phyloP scores from a whole-genome alignment of 2,113 vertebrate species.

The Mastomys coucha region DNA sequence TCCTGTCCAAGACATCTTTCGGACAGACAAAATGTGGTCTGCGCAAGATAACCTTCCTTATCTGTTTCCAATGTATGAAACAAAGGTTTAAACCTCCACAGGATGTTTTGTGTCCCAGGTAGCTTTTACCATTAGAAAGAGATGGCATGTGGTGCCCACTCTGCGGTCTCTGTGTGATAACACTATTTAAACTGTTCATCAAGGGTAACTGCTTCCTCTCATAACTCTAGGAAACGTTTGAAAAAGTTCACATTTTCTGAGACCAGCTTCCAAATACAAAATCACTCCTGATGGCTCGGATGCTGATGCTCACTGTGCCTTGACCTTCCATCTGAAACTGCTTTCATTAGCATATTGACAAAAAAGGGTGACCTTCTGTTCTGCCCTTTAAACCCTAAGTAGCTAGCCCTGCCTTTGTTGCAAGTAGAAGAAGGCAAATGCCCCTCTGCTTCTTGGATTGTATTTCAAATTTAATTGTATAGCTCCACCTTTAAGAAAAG shows the following conservation, averaged over 20 bases:
- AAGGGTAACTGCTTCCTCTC: not conserved
- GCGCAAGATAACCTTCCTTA: slow-evolving; percentile 29
- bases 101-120: not conserved
- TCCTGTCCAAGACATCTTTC: slow-evolving; percentile 61
- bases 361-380: slow-evolving; percentile 53
- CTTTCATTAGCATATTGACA: slow-evolving; percentile 71
- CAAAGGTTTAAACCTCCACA: not conserved
- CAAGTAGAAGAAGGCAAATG: not conserved
- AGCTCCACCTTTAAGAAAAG: not conserved
- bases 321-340: slow-evolving; percentile 8
- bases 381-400: not conserved
- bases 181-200: not conserved
- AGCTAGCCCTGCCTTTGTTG: slow-evolving; percentile 48
- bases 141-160: not conserved
- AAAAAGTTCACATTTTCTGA: slow-evolving; percentile 36
- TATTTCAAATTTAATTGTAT: slow-evolving; percentile 27
- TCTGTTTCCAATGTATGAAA: slow-evolving; percentile 67
- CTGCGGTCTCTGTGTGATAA: not conserved
- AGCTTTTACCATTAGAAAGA: slow-evolving; percentile 28
- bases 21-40: slow-evolving; percentile 65
- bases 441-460: not conserved
- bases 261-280: slow-evolving; percentile 7
- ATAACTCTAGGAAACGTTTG: not conserved
- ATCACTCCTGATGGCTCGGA: not conserved
- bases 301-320: not conserved